Evolutionary conservation across 2,113 vertebrate species (phyloP), one percentile per base, ranked within the genome.

Genomic region (Chloropsis hardwickii): DNA sequence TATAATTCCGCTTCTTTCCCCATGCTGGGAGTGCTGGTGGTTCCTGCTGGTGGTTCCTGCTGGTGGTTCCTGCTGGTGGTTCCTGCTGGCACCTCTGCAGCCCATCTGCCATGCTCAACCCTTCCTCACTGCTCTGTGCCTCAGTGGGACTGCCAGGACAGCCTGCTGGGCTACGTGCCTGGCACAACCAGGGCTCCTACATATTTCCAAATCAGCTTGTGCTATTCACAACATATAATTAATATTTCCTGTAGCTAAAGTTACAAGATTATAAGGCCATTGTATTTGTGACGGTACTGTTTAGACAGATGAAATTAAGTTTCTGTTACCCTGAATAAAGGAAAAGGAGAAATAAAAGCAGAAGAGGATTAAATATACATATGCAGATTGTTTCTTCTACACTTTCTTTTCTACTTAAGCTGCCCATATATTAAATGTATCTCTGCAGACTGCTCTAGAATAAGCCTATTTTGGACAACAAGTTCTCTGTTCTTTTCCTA

Each of bases 61-160:
- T 51, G 67, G 20, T 40, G 40, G 40, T 37, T 37, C 37, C 37
- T 51, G 40, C 7, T 51, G 67, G 20, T 5, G 40, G 40, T 11
- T 72, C 37, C 53, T 51, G 40, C 7, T 51, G 67, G 20, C 12
- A 11, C 37, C 58, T 51, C 45, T 67, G 81, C 44, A 31, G 47
- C 35, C 47, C 18, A 0, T 16, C 16, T 89, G 44, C 66, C 5
- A 0, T 1, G 5, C 76, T 71, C 31, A 29, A 74, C 21, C 9
- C 0, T 9, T 16, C 22, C 76, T 42, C 20, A 2, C 35, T n/a
- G 62, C 25, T 5, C 74, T 0, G 0, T 66, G 37, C n/a, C 29
- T 10, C 39, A 0, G 12, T 2, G 2, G 82, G 58, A 65, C 45
- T 33, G 0, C 60, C 64, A 66, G 71, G 70, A n/a, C 40, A 79